Percentiles rank a stretch among this genome's conserved stretches.
Evolutionary conservation across 2,888 invertebrate genomes (phyloP).

Genomic region (Sylvicola fuscatus): DNA sequence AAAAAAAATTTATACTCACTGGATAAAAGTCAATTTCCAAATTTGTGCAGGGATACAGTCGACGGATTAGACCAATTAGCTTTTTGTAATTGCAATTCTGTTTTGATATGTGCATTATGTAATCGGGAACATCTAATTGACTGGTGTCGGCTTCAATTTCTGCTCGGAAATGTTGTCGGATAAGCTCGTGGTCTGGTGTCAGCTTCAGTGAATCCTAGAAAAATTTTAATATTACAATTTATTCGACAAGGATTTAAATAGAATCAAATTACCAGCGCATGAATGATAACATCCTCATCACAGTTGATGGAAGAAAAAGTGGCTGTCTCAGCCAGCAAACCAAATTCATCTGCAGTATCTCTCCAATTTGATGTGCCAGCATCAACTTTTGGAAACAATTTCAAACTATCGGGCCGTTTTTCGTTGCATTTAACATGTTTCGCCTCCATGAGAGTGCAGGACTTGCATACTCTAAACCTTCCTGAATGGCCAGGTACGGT

Average conservation of each 20-base stretch:
- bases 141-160: constrained; percentile 6
- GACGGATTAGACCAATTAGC: neutral
- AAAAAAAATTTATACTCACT: too few relatives aligned
- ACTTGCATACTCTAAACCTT: too few relatives aligned
- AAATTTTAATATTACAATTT: constrained; percentile 1
- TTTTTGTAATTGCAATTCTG: constrained; percentile 24
- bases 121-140: constrained; percentile 9
- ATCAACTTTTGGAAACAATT: too few relatives aligned
- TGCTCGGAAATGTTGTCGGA: constrained; percentile 9
- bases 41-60: too few relatives aligned
- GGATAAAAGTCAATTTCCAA: too few relatives aligned
- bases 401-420: too few relatives aligned
- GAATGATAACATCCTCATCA: constrained; percentile 19
- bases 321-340: constrained; percentile 8
- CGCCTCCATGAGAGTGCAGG: too few relatives aligned
- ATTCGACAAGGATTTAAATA: neutral
- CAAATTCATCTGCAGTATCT: neutral
- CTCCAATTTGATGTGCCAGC: too few relatives aligned
- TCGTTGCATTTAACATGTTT: too few relatives aligned
- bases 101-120: constrained; percentile 19
- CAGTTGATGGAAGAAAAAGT: constrained; percentile 18
- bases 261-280: constrained; percentile 16
- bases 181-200: constrained; percentile 17
- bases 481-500: constrained; percentile 11
- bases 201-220: constrained; percentile 18